Conservation (phyloP, 2,888 invertebrate species). For the Erebia epiphron region DNA sequence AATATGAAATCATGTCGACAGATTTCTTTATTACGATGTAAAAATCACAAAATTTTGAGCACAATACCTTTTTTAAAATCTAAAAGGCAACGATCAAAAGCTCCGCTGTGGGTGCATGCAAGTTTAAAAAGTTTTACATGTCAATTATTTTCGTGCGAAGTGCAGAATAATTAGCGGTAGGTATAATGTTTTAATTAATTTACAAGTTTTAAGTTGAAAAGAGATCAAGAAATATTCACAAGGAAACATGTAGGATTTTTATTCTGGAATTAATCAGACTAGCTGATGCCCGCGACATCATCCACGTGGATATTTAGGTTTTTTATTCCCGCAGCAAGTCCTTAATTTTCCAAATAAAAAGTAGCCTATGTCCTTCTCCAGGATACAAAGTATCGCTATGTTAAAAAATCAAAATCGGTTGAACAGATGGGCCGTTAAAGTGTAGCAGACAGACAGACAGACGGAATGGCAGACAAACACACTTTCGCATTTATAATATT, state of each 20-base stretch:
- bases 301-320: too few relatives aligned
- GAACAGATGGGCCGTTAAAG: too few relatives aligned
- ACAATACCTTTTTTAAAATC: neutral
- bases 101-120: neutral
- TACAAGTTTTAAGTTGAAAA: neutral
- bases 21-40: conserved; percentile 1
- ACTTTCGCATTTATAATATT: too few relatives aligned
- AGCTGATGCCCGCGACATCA: too few relatives aligned
- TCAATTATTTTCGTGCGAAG: neutral
- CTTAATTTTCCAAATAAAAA: too few relatives aligned
- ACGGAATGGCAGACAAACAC: too few relatives aligned
- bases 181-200: conserved; percentile 17
- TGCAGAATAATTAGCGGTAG: conserved; percentile 9
- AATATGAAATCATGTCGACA: neutral
- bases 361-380: too few relatives aligned
- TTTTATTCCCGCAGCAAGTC: too few relatives aligned
- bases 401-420: too few relatives aligned
- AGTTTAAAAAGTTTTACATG: neutral
- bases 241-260: neutral
- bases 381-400: too few relatives aligned
- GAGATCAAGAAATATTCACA: neutral
- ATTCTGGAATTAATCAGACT: too few relatives aligned
- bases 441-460: too few relatives aligned
- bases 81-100: conserved; percentile 3
- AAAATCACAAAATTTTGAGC: neutral